Evolutionary conservation across 1,140 invertebrate species (phyloP).

Genomic region (Macrosteles quadrilineatus): DNA sequence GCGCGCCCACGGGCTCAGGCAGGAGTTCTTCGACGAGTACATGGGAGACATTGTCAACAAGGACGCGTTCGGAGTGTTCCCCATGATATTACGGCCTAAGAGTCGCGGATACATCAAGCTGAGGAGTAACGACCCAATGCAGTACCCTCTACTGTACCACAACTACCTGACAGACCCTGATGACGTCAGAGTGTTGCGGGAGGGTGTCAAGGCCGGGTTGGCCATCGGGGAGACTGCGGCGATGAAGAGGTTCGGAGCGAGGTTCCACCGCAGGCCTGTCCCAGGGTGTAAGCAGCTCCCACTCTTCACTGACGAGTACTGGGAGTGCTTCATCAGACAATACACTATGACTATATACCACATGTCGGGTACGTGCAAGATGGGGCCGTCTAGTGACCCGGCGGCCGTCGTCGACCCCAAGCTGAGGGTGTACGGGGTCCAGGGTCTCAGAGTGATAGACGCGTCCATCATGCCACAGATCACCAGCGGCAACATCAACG

Average conservation of each 20-base stretch:
- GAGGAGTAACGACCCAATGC: constrained; percentile 73
- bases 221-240: constrained; percentile 64
- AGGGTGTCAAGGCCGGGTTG: constrained; percentile 82
- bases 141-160: constrained; percentile 84
- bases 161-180: constrained; percentile 85
- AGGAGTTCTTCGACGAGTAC: constrained; percentile 77
- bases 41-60: constrained; percentile 67
- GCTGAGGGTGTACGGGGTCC: constrained; percentile 72
- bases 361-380: constrained; percentile 71
- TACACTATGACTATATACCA: constrained; percentile 89
- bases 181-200: constrained; percentile 74
- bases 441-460: constrained; percentile 75
- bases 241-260: constrained; percentile 65
- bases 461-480: constrained; percentile 81
- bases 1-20: constrained; percentile 73
- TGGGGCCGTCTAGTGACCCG: constrained; percentile 75
- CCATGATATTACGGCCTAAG: constrained; percentile 84
- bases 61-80: constrained; percentile 78
- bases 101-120: constrained; percentile 79
- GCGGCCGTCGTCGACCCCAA: constrained; percentile 81
- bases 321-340: constrained; percentile 53
- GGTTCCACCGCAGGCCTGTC: constrained; percentile 67
- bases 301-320: constrained; percentile 44
- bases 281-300: constrained; percentile 80
- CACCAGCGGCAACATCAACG: constrained; percentile 83